Conservation (phyloP, 2,113 vertebrate species). For the Zonotrichia leucophrys region DNA sequence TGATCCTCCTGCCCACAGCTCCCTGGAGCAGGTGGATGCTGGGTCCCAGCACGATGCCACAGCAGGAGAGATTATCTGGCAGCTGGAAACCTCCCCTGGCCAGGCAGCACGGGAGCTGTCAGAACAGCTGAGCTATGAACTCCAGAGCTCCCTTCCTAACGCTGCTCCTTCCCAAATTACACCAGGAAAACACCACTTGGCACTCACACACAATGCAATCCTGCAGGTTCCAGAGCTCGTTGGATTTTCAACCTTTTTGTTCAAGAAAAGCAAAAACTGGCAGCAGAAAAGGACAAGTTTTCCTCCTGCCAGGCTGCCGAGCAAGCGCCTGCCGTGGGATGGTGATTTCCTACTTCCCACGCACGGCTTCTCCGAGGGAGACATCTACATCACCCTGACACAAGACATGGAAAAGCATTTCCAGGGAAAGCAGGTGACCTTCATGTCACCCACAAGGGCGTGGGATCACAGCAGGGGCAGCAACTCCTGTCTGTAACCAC, state of each 20-base stretch:
- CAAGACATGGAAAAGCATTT: background rate
- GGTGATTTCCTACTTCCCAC: background rate
- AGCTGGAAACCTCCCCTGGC: background rate
- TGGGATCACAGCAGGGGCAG: background rate
- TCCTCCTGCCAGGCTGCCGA: background rate
- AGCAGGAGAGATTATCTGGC: background rate
- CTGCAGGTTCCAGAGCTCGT: background rate
- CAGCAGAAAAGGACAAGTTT: background rate
- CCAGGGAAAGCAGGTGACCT: background rate
- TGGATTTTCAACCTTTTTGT: background rate
- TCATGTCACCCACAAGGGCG: rapidly evolving
- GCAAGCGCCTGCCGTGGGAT: rapidly evolving
- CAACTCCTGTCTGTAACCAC: background rate
- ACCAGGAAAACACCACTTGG: background rate
- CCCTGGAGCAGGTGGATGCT: background rate
- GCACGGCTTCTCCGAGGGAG: rapidly evolving
- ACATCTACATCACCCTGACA: background rate
- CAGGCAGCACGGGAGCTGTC: background rate
- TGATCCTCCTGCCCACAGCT: background rate
- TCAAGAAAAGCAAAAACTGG: background rate
- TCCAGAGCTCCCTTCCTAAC: background rate
- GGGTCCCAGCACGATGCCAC: rapidly evolving
- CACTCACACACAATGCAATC: background rate
- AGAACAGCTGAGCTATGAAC: background rate
- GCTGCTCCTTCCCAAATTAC: background rate